Percentiles rank a stretch among this genome's conserved stretches.
Conservation (phyloP, 2,797 vertebrate genomes). For the Anguilla marmorata region DNA sequence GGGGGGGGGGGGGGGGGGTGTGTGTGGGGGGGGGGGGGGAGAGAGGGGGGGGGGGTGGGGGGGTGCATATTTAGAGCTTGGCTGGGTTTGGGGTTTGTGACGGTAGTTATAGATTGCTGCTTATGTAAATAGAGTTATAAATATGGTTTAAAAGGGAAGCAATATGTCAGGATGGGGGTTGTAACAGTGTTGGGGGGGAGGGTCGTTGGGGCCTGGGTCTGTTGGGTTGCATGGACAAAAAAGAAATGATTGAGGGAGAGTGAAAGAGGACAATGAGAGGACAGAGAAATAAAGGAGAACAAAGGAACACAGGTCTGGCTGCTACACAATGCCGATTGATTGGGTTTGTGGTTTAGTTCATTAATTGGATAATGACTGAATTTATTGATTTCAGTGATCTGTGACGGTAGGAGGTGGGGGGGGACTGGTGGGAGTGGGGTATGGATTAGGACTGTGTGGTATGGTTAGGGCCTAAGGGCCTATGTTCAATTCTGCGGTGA, state of each 20-base stretch:
- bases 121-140: conserved; percentile 33
- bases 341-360: not conserved
- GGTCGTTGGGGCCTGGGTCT: not conserved
- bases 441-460: not conserved
- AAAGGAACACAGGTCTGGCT: not conserved
- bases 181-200: not conserved
- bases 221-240: not conserved
- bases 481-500: not conserved
- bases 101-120: conserved; percentile 18
- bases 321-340: not conserved
- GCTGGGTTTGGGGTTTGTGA: conserved; percentile 20
- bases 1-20: too few relatives aligned
- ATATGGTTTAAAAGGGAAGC: conserved; percentile 23
- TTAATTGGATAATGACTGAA: conserved; percentile 14
- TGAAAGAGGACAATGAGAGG: not conserved
- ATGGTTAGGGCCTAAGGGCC: not conserved
- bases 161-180: not conserved
- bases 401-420: not conserved
- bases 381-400: not conserved
- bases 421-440: not conserved
- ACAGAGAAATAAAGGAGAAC: not conserved
- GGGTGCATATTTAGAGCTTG: conserved; percentile 19
- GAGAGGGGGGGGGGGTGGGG: not conserved
- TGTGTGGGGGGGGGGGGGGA: too few relatives aligned
- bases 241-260: not conserved